Percentiles rank a stretch among this genome's conserved stretches.
These are phyloP conservation scores for Oligia strigilis DNA, from an alignment of 2,888 invertebrate genomes.

Conservation along the genomic window DNA sequence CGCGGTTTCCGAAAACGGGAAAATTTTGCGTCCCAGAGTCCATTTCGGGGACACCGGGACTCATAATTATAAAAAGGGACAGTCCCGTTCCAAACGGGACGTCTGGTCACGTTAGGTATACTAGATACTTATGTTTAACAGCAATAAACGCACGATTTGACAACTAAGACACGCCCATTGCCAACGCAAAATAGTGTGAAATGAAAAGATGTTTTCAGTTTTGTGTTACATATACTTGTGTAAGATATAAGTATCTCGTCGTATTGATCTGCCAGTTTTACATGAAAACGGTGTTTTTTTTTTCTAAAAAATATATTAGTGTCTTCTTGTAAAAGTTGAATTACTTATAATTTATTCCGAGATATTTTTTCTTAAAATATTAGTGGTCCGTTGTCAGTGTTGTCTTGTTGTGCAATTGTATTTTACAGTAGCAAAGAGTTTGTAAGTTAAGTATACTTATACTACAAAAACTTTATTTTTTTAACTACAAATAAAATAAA, in stretches of 20 bases:
- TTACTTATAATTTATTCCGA: background rate
- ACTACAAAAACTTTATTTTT: no score
- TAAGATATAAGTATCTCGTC: background rate
- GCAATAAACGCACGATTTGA: background rate
- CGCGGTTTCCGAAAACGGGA: no score
- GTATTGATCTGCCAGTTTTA: background rate
- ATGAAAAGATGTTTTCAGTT: background rate
- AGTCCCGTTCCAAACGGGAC: no score
- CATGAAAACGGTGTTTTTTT: background rate
- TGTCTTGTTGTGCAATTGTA: background rate
- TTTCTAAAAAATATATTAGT: background rate
- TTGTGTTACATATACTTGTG: background rate
- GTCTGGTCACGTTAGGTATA: background rate
- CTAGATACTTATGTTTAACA: background rate
- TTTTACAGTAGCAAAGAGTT: background rate
- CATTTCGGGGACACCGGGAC: no score
- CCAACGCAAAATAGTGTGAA: conserved; percentile 17
- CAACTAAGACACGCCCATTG: background rate
- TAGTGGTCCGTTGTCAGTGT: background rate
- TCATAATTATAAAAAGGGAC: no score
- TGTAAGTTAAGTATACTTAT: background rate
- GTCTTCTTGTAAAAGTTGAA: no score
- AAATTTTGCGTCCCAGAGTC: no score
- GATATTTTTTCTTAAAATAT: background rate
- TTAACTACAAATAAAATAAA: no score